Base-by-base conservation (phyloP, 2,113 vertebrate species). In the Labeo rohita region DNA sequence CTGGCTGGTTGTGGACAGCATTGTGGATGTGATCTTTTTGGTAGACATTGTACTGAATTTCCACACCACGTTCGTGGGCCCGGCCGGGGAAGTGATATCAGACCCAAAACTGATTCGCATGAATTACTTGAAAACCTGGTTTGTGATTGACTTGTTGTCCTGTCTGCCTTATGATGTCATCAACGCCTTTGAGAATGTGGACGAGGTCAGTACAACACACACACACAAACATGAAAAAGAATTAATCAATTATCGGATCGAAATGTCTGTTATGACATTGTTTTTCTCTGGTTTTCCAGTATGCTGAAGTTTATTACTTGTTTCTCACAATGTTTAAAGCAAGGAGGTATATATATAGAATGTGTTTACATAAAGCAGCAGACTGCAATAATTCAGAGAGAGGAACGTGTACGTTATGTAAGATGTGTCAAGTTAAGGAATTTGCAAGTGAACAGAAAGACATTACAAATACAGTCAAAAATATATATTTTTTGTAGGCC, bases 51-150 rank as follows among this genome's bases (percentile, higher is more conserved):
- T 99, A 80, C 94, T 99, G 47, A 99, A 99, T 93, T 99, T 99
- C 92, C 98, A 99, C 87, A 99, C 98, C 81, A 99, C 98, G 1
- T 99, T 99, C 70, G 98, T 99, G 21, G 98, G 98, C 10, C 98
- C 98, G 0, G 98, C 97, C 0, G 98, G 98, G 78, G 98, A 99
- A 91, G 98, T 99, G 80, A 99, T 99, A 93, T 99, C 98, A 0
- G 98, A 99, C 93, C 98, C 98, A 86, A 99, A 99, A 88, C 95
- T 99, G 85, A 99, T 99, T 84, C 97, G 98, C 36, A 99, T 99
- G 98, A 99, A 99, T 95, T 99, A 99, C 94, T 85, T 99, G 95
- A 99, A 99, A 96, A 99, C 98, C 0, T 99, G 98, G 98, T 99
- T 99, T 90, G 97, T 99, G 72, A 99, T 99, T 4, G 98, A 99